Base-by-base conservation (phyloP, 2,797 vertebrate species). In the Lophius americanus region DNA sequence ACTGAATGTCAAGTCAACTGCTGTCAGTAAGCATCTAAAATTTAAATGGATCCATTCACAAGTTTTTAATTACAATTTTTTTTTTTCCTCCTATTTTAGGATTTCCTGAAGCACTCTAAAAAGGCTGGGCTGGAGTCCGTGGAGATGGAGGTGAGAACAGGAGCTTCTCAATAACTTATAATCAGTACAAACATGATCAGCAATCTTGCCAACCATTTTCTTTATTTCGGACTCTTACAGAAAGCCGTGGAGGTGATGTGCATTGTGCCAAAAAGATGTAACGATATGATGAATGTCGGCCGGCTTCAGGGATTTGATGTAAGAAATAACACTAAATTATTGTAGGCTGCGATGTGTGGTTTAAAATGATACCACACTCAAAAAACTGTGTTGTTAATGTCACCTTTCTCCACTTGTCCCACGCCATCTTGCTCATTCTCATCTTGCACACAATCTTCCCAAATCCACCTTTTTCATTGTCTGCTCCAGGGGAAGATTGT, bases 201-300 rank as follows among this genome's bases (percentile, higher is more conserved):
- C 1, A 32, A 2, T 44, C 5, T 2, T 33, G 32, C 66, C 6
- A 56, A 51, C 0, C 9, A 0, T 13, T 48, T 48, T 71, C 10
- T 3, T 68, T 4, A 0, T 75, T 51, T 78, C 3, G 61, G 61
- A 9, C 43, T 62, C 55, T 74, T 70, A 13, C 79, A 99, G 98
- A 99, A 95, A 96, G 94, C 98, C 4, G 95, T 99, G 85, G 97
- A 99, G 86, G 95, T 99, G 87, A 98, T 99, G 96, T 98, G 96
- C 91, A 92, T 99, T 49, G 95, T 99, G 76, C 95, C 98, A 14
- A 99, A 99, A 93, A 94, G 95, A 70, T 99, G 98, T 89, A 99
- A 98, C 50, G 98, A 99, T 87, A 98, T 99, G 96, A 99, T 99
- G 98, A 99, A 96, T 82, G 96, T 99, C 9, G 97, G 98, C 41